Evolutionary conservation across 2,797 vertebrate species (phyloP), one percentile per base, ranked within the genome.

Genomic region (Periophthalmus magnuspinnatus): DNA sequence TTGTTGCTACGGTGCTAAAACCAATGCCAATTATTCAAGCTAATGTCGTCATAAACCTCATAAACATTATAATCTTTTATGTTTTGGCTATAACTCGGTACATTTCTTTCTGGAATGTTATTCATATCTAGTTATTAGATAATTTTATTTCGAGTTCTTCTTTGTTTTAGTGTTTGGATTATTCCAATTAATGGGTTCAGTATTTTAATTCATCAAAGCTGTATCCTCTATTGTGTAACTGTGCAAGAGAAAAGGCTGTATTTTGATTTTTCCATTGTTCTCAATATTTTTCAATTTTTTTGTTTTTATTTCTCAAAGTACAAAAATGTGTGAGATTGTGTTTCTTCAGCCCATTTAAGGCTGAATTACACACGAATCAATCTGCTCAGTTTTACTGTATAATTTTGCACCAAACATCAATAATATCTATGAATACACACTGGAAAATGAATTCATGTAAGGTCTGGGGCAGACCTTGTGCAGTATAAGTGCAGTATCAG

Each of bases 21-120:
- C 71, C 59, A 47, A 79, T 71, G 65, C 45, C 52, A 47, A 68
- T 71, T 60, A 74, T 82, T 84, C 6, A n/a, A 45, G 38, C 0
- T 14, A 41, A 8, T 62, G 45, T 45, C 45, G 11, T 41, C 21
- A 22, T 14, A 5, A n/a, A 16, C 19, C 6, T 47, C 10, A 63
- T 63, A 5, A 45, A 45, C 41, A 45, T 24, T 45, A 24, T 6
- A 38, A 21, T 8, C 0, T 13, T 38, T 41, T 24, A 14, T 22
- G 38, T 45, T 61, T 36, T 21, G 17, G 19, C 21, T 63, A 16
- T 63, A 45, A 45, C 47, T 45, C 5, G 45, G 19, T n/a, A 9
- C 52, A n/a, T n/a, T 22, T 5, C 41, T 45, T 34, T 7, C 63
- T 72, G 0, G 41, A 34, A 60, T 58, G 55, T 45, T 28, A 58